Evolutionary conservation across 2,888 invertebrate genomes (phyloP), one percentile per base, ranked within the genome.

Genomic region (Neoascia interrupta): DNA sequence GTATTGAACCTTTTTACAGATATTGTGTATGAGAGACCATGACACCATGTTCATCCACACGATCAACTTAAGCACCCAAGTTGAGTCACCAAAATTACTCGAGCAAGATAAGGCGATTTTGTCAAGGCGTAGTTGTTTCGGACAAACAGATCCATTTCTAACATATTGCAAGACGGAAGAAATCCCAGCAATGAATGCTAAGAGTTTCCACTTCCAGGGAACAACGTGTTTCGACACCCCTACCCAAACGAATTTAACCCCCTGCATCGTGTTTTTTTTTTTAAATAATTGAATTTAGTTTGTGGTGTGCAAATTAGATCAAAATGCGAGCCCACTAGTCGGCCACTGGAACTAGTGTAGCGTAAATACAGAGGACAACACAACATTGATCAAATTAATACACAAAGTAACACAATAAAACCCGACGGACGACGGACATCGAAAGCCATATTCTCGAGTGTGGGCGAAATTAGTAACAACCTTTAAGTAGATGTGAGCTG

Each of bases 171-270:
- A n/a, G n/a, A n/a, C n/a, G n/a, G n/a, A n/a, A n/a, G n/a, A n/a
- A n/a, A n/a, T n/a, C n/a, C n/a, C n/a, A n/a, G n/a, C n/a, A n/a
- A n/a, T n/a, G n/a, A n/a, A n/a, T n/a, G n/a, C n/a, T n/a, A n/a
- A n/a, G n/a, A n/a, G n/a, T n/a, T n/a, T n/a, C n/a, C n/a, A n/a
- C n/a, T n/a, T n/a, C n/a, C n/a, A n/a, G n/a, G n/a, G n/a, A n/a
- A n/a, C n/a, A n/a, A n/a, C n/a, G n/a, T 23, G 31, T 45, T 5
- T 31, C 16, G 10, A 31, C 15, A 18, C 21, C 39, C 11, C 43
- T 53, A 80, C 82, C 83, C 81, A 84, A 84, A 84, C 82, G 69
- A 85, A 85, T 84, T 80, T 82, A 81, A 72, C 15, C 45, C 72
- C 75, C 54, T 49, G 56, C 56, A 63, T 11, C 18, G 16, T 23